Evolutionary conservation across 2,113 vertebrate species (phyloP).

Genomic region (Anguilla japonica): DNA sequence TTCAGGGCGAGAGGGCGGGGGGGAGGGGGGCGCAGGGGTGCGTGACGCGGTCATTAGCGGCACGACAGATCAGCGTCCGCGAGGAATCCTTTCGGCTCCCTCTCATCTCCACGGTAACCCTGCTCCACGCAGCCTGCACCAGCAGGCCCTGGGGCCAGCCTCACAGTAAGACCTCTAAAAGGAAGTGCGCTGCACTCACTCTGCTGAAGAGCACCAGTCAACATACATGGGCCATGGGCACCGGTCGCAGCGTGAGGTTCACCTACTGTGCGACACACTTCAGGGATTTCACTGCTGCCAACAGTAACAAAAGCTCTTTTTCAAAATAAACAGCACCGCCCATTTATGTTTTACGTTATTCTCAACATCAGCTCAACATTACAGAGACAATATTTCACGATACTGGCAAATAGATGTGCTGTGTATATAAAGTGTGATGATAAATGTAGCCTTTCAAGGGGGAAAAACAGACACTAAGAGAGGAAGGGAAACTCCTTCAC

Average conservation of each 20-base stretch:
- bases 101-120: background rate
- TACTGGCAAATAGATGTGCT: no score
- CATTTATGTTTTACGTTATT: background rate
- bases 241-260: background rate
- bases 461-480: background rate
- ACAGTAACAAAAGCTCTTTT: background rate
- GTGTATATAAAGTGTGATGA: background rate
- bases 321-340: background rate
- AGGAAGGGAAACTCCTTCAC: background rate
- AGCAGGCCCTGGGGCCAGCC: background rate
- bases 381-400: no score
- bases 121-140: background rate
- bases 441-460: background rate
- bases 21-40: background rate
- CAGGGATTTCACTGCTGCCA: background rate
- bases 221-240: background rate
- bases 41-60: background rate
- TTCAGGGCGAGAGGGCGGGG: background rate
- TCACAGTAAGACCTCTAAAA: background rate
- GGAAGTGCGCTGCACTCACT: background rate
- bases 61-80: slow-evolving; percentile 10
- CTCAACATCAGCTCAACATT: no score
- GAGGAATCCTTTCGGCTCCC: background rate
- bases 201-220: background rate
- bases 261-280: background rate